Base-by-base conservation (phyloP, 1,140 invertebrate genomes). In the Coelopa frigida region DNA sequence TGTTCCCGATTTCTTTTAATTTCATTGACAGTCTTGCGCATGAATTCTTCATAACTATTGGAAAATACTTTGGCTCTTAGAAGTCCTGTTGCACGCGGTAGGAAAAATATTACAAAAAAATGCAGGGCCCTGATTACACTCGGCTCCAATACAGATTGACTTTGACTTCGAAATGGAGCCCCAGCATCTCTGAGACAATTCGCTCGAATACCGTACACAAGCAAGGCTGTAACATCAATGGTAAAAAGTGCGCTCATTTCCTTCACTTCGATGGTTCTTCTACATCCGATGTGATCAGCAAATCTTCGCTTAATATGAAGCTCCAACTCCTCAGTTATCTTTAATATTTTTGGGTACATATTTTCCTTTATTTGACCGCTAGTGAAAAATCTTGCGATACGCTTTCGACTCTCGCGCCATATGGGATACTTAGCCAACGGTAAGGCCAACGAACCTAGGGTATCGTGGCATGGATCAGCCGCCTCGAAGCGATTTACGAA, bases 221-320 rank as follows among this genome's bases (percentile, higher is more conserved):
- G 72, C 10, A 62, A 72, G 2, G 75, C 75, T 18, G 80, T 80
- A 11, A 78, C 71, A 61, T 81, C 78, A n/a, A 77, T 78, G n/a
- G 63, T 67, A 21, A 55, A 67, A 1, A 64, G 49, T 22, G 63
- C 56, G 33, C 61, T 64, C 59, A 67, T 67, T 48, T 55, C 55
- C 14, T 53, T 53, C 4, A 57, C 51, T 3, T 50, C 50, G 1
- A 41, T 41, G 18, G 32, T 15, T 43, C 2, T 1, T 5, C 27
- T n/a, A 31, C 29, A 11, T 32, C 22, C 18, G 52, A 37, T 5
- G n/a, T 15, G 18, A 43, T 42, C 55, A 63, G 53, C 15, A 58
- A 51, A 5, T 46, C 35, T 48, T 63, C 61, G 2, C 36, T 41
- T 17, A 10, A 66, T 38, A 48, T 56, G 52, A 5, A 21, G 31